Evolutionary conservation across 2,888 invertebrate genomes (phyloP), one percentile per base, ranked within the genome.

Genomic region (Hyalella azteca): DNA sequence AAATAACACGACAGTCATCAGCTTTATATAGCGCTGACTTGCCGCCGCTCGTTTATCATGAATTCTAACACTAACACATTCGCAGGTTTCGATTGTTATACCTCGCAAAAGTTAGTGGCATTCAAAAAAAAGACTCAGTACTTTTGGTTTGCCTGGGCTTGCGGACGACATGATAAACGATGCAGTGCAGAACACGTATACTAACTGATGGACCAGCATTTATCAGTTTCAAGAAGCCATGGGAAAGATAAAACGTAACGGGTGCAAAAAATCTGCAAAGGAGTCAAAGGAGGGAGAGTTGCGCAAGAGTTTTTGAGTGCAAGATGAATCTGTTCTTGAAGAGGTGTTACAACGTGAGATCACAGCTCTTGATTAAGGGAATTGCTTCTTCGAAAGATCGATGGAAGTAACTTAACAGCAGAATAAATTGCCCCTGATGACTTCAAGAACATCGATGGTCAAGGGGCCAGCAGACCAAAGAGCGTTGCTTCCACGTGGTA

Each of bases 141-240:
- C 66, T n/a, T 15, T 15, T 66, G 36, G 66, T n/a, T 19, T 66
- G 36, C 32, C 66, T 15, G 2, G 66, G 36, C 29, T 66, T 32
- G 66, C n/a, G 66, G 66, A 66, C 66, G 66, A 66, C 66, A 66
- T 66, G 66, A 66, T 66, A 66, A 66, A 66, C 36, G 66, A 15
- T 22, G 36, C 19, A 66, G 66, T 66, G 66, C 66, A 66, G 66
- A 66, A 66, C 66, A 66, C 66, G 36, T 66, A 66, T 66, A 66
- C 66, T 66, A 66, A 66, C 66, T 66, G 66, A 66, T 66, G 66
- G 66, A n/a, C 66, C 19, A 36, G 66, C 66, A 66, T 66, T 66
- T 66, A 66, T 66, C 66, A 66, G 66, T 66, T 66, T 66, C 66
- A 66, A 66, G 66, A 66, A 66, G 66, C 66, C 66, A 66, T 66